A percentile compares a stretch with the other conserved stretches of the same genome.
Evolutionary conservation across 2,113 vertebrate genomes (phyloP).

Genomic region (Parus major): DNA sequence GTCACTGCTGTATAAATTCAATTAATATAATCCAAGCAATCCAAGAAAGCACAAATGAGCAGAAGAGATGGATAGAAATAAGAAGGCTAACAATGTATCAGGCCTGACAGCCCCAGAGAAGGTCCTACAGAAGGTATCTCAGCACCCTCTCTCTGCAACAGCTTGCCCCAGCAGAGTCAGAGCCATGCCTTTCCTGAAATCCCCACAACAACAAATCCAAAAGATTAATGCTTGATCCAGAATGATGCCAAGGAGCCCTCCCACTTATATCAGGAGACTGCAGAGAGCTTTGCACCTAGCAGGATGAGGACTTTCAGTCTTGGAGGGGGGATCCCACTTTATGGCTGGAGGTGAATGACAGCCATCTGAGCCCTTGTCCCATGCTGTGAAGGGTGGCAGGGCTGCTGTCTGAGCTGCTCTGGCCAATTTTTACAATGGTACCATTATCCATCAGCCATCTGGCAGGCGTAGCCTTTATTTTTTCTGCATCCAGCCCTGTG

Average conservation of each 20-base stretch:
- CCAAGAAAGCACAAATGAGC: slow-evolving; percentile 3
- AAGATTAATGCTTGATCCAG: not conserved
- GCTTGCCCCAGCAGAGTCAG: not conserved
- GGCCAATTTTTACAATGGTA: slow-evolving; percentile 48
- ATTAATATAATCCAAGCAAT: not conserved
- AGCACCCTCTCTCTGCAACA: not conserved
- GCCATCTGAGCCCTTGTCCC: slow-evolving; percentile 9
- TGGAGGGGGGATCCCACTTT: not conserved
- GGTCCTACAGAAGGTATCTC: not conserved
- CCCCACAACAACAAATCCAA: not conserved
- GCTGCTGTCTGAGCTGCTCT: slow-evolving; percentile 35
- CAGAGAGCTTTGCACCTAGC: not conserved
- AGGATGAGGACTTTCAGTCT: not conserved
- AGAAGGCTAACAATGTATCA: not conserved
- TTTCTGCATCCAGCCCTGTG: not conserved
- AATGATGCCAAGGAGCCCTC: not conserved
- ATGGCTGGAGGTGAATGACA: slow-evolving; percentile 10
- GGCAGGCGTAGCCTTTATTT: slow-evolving; percentile 33
- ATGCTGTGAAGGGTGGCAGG: slow-evolving; percentile 31
- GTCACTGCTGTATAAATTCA: slow-evolving; percentile 48
- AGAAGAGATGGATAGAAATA: not conserved
- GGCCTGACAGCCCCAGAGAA: not conserved
- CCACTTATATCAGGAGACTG: not conserved
- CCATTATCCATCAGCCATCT: slow-evolving; percentile 51
- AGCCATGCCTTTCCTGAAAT: not conserved